Evolutionary conservation across 2,113 vertebrate species (phyloP).

Genomic region (Cottus gobio): DNA sequence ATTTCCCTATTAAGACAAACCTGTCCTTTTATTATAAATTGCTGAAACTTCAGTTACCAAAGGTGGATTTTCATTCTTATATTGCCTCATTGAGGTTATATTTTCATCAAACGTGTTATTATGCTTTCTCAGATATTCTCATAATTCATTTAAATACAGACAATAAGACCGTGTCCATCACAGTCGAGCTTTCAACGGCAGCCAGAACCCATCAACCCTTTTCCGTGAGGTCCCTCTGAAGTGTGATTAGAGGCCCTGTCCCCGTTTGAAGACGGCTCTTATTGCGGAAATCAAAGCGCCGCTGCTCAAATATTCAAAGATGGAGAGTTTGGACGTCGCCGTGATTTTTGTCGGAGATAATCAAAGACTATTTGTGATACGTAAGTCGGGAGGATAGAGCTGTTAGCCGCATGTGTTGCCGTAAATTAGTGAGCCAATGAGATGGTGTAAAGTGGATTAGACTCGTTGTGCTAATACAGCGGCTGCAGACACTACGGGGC

Average conservation of each 20-base stretch:
- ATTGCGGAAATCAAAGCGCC: slow-evolving; percentile 43
- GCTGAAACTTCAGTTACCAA: slow-evolving; percentile 11
- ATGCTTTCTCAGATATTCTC: slow-evolving; percentile 43
- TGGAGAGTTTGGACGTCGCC: slow-evolving; percentile 32
- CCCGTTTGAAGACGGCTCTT: slow-evolving; percentile 38
- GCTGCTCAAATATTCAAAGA: slow-evolving; percentile 40
- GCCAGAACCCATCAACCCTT: slow-evolving; percentile 34
- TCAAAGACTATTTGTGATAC: slow-evolving; percentile 73
- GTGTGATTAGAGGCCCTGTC: slow-evolving; percentile 37
- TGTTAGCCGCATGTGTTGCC: slow-evolving; percentile 63
- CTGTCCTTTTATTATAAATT: neutral
- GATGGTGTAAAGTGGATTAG: slow-evolving; percentile 71
- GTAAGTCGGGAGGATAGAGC: slow-evolving; percentile 49
- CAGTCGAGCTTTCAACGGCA: slow-evolving; percentile 40
- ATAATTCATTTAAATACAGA: slow-evolving; percentile 45
- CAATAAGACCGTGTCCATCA: slow-evolving; percentile 41
- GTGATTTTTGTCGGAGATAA: slow-evolving; percentile 66
- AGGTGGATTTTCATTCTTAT: slow-evolving; percentile 18
- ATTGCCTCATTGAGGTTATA: slow-evolving; percentile 24
- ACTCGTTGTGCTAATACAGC: slow-evolving; percentile 47
- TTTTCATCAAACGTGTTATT: slow-evolving; percentile 36
- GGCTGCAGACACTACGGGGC: slow-evolving; percentile 25
- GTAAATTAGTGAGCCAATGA: slow-evolving; percentile 75
- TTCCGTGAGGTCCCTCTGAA: slow-evolving; percentile 42
- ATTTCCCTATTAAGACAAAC: slow-evolving; percentile 10